phyloP scores from a whole-genome alignment of 2,113 vertebrate species.

The Centrocercus urophasianus region DNA sequence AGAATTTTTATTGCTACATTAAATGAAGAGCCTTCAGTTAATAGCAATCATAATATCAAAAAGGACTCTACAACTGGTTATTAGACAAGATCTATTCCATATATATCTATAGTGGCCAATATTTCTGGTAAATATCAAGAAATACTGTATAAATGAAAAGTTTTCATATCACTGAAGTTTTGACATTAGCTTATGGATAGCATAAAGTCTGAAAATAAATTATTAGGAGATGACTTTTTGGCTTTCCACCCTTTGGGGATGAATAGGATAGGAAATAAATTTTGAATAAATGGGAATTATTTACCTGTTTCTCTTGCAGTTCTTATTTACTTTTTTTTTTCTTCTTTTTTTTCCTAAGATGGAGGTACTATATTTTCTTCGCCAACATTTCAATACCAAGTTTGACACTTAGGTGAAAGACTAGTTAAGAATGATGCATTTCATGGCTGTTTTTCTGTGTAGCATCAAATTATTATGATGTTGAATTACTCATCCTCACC shows the following conservation, averaged over 20 bases:
- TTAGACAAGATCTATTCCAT: background rate
- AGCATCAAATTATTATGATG: background rate
- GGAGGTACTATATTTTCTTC: background rate
- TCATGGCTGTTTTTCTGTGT: background rate
- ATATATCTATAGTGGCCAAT: background rate
- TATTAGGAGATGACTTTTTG: background rate
- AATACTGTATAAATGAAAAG: background rate
- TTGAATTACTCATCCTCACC: background rate
- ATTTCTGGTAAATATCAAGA: background rate
- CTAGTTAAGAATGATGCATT: background rate
- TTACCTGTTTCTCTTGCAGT: background rate
- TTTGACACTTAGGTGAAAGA: background rate
- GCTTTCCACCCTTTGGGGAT: background rate
- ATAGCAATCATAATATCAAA: background rate
- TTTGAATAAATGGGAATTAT: background rate
- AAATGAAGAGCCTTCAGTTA: background rate
- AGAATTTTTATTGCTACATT: background rate
- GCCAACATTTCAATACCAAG: background rate
- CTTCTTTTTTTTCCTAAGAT: background rate
- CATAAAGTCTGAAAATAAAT: background rate
- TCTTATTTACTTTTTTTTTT: background rate
- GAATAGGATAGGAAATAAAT: background rate
- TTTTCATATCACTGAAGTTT: background rate
- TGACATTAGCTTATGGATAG: background rate
- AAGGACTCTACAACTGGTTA: background rate